A percentile compares a stretch with the other conserved stretches of the same genome.
Conservation (phyloP, 2,888 invertebrate genomes). For the Cancer borealis region DNA sequence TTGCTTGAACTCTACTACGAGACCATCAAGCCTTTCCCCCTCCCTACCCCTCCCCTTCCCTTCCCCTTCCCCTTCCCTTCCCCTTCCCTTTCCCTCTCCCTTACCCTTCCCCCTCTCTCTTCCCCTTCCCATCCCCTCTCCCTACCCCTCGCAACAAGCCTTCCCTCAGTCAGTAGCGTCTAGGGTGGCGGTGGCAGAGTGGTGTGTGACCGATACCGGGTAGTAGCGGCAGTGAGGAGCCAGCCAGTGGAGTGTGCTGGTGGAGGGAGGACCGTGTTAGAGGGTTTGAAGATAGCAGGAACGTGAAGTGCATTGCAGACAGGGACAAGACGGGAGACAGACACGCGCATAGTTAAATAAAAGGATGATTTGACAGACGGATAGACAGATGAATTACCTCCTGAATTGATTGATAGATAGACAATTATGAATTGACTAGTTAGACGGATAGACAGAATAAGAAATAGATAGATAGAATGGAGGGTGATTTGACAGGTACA, state of each 20-base stretch:
- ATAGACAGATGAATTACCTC: no score
- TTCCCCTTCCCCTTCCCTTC: background rate
- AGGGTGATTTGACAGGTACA: background rate
- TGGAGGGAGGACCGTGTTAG: background rate
- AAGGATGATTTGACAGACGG: no score
- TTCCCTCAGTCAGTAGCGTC: background rate
- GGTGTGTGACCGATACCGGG: background rate
- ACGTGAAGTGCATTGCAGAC: no score
- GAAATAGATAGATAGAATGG: background rate
- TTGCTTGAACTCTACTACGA: background rate
- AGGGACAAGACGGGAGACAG: no score
- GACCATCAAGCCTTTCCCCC: background rate
- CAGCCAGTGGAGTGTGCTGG: background rate
- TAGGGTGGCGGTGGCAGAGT: background rate
- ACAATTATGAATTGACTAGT: background rate
- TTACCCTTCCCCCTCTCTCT: background rate
- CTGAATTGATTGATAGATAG: background rate
- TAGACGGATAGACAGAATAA: slow-evolving; percentile 26
- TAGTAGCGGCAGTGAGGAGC: background rate
- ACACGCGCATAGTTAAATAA: no score
- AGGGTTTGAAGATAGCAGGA: background rate
- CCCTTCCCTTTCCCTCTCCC: background rate
- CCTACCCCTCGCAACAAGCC: background rate
- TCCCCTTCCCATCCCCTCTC: background rate
- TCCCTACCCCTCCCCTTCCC: background rate